These are phyloP conservation scores for Pocillopora meandrina DNA, from an alignment of 92 coral and sea anemone genomes.

Conservation along the genomic window DNA sequence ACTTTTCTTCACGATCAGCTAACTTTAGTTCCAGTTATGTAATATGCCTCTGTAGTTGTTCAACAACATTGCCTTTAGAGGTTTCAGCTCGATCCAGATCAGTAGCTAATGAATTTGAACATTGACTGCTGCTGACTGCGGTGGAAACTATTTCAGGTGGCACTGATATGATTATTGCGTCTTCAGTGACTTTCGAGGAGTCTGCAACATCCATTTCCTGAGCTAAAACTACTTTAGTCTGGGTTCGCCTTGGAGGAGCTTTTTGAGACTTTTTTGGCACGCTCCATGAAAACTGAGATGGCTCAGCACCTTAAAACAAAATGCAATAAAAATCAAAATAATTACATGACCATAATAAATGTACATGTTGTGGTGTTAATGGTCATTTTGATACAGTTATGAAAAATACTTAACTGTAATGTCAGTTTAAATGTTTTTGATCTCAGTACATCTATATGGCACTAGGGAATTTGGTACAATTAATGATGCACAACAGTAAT, in stretches of 20 bases:
- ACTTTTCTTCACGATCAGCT: constrained; percentile 27
- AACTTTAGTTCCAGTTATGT: constrained; percentile 23
- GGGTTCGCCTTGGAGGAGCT: constrained; percentile 28
- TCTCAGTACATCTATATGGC: too few species aligned
- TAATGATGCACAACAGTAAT: too few species aligned
- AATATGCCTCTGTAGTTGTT: constrained; percentile 28
- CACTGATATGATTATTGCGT: constrained; percentile 21
- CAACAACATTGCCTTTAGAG: constrained; percentile 14
- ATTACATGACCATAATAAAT: too few species aligned
- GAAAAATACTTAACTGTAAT: too few species aligned
- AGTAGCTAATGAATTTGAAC: constrained; percentile 29
- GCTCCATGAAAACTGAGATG: constrained; percentile 23
- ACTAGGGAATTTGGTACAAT: too few species aligned
- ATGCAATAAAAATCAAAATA: too few species aligned
- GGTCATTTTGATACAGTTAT: too few species aligned
- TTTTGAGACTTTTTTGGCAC: constrained; percentile 25
- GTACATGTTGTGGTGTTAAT: too few species aligned
- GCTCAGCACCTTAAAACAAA: constrained; percentile 25
- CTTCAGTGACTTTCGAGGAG: constrained; percentile 30
- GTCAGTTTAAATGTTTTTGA: too few species aligned
- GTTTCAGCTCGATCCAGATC: constrained; percentile 22
- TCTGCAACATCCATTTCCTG: constrained; percentile 33
- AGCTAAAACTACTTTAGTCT: constrained; percentile 1
- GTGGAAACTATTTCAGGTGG: constrained; percentile 28
- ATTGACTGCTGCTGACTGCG: constrained; percentile 10